Percentiles rank a stretch among this genome's conserved stretches.
These are phyloP conservation scores for Platichthys stellatus DNA, from an alignment of 2,113 vertebrate species.

Conservation along the genomic window DNA sequence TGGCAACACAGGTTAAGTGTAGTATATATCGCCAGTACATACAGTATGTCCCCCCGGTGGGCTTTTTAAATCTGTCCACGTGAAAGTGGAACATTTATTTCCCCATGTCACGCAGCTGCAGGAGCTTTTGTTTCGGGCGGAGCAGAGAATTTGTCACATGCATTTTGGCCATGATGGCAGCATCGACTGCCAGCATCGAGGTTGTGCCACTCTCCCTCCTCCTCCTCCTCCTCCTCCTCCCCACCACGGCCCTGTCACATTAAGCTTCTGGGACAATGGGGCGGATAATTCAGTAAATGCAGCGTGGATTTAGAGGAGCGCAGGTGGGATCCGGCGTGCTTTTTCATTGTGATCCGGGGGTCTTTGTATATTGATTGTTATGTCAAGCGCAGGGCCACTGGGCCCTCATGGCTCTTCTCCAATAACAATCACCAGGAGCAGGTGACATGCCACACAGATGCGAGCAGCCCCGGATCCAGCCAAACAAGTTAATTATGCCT, in stretches of 20 bases:
- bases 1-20: conserved; percentile 26
- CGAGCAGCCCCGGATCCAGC: conserved; percentile 55
- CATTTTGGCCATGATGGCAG: not conserved
- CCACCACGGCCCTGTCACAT: conserved; percentile 30
- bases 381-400: conserved; percentile 57
- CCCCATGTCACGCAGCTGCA: not conserved
- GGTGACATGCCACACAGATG: conserved; percentile 65
- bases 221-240: conserved; percentile 19
- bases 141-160: not conserved
- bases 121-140: not conserved
- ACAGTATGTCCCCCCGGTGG: conserved; percentile 6
- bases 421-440: conserved; percentile 70
- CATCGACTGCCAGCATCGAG: conserved; percentile 20
- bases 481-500: conserved; percentile 75
- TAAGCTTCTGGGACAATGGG: conserved; percentile 47
- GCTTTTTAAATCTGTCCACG: not conserved
- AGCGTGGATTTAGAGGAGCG: conserved; percentile 19
- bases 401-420: conserved; percentile 64
- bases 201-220: conserved; percentile 15
- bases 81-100: conserved; percentile 31
- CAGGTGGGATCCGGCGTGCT: conserved; percentile 50
- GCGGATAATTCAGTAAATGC: conserved; percentile 48
- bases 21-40: conserved; percentile 27
- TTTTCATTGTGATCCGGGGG: conserved; percentile 54
- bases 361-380: conserved; percentile 70